Base-by-base conservation (phyloP, 2,888 invertebrate species). In the Netelia inedita region DNA sequence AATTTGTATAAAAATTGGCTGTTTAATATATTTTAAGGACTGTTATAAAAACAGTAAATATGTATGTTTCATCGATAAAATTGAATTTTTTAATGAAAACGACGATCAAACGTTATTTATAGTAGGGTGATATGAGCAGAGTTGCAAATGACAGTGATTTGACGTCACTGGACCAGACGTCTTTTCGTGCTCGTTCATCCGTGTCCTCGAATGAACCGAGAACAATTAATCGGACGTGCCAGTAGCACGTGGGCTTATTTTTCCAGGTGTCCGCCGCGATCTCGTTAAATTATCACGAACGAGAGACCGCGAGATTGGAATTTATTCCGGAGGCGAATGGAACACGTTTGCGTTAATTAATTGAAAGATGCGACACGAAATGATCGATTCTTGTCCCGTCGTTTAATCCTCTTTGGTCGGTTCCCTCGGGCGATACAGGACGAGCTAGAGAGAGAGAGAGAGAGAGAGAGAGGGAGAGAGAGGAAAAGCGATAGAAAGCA, bases 321-420 rank as follows among this genome's bases (percentile, higher is more conserved):
- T 83, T 69, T 43, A 73, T 61, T 46, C 63, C 14, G 74, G 59
- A 75, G 50, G 53, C 5, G 53, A 11, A 11, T 53, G 11, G 53
- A 16, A 16, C 14, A 16, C 14, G 53, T 10, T 53, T 53, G 53
- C 55, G 79, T 74, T 83, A 74, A 83, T 83, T 83, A 74, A 83
- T 83, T 74, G 79, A 69, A 78, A 79, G 83, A 74, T 69, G 74
- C 59, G 68, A 69, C 28, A 28, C 57, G 63, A 73, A 79, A 71
- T 74, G 69, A 83, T 83, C 74, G 79, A 79, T 83, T 79, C 57
- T 69, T 68, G 75, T 73, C 57, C 43, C 79, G 79, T 73, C 69
- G 72, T 69, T 65, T 71, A 71, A 72, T 72, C 55, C 79, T 63
- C 50, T 2, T 28, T 19, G 65, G 3, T 65, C n/a, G 28, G 9